Percentiles rank a stretch among this genome's conserved stretches.
phyloP scores from a whole-genome alignment of 2,888 invertebrate species.

The Hedya salicella region DNA sequence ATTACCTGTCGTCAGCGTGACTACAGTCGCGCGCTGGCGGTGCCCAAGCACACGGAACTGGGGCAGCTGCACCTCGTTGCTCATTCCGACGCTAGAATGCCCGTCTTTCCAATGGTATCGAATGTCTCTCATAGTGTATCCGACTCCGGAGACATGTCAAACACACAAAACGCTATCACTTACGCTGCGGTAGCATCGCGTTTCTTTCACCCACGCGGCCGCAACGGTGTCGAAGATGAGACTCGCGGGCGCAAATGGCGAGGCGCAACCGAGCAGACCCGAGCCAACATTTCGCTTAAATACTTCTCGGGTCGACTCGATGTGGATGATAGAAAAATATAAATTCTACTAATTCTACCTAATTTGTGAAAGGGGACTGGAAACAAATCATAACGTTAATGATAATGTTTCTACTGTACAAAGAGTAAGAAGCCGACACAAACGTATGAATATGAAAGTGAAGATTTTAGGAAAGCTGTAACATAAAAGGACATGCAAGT shows the following conservation, averaged over 20 bases:
- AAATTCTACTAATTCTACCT: conserved; percentile 62
- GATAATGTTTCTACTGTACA: conserved; percentile 23
- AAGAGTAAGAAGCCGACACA: conserved; percentile 39
- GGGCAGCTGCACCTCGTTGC: conserved; percentile 97
- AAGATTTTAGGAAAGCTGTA: conserved; percentile 17
- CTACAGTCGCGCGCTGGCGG: conserved; percentile 96
- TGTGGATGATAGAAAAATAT: conserved; percentile 77
- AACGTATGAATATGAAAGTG: conserved; percentile 41
- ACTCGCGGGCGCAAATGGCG: conserved; percentile 60
- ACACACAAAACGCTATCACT: conserved; percentile 85
- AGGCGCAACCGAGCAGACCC: conserved; percentile 60
- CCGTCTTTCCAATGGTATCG: conserved; percentile 98
- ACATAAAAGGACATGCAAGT: conserved; percentile 53
- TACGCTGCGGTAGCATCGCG: conserved; percentile 80
- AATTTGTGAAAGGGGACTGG: conserved; percentile 52
- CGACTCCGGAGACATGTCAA: conserved; percentile 90
- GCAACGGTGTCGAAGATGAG: conserved; percentile 60
- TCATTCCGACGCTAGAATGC: conserved; percentile 96
- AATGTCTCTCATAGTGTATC: conserved; percentile 99
- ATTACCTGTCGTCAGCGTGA: conserved; percentile 98
- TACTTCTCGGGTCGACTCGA: conserved; percentile 57
- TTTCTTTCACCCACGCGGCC: conserved; percentile 61
- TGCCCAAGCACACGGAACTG: conserved; percentile 98
- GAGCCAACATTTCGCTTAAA: conserved; percentile 48
- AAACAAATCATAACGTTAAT: conserved; percentile 38